Base-by-base conservation (phyloP, 2,888 invertebrate genomes). In the Gasteruption jaculator region DNA sequence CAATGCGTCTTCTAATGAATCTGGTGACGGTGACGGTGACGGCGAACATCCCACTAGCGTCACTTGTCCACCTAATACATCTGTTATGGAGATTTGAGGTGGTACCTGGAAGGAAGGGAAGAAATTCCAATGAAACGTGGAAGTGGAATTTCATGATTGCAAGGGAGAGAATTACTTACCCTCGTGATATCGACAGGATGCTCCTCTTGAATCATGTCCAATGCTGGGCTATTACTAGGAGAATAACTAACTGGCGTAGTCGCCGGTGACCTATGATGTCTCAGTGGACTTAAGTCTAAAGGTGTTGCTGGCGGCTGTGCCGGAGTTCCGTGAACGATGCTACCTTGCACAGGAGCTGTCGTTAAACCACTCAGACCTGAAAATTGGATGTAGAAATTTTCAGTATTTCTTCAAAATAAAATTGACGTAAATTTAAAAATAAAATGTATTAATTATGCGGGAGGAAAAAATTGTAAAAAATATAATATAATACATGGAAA, bases 21-120 rank as follows among this genome's bases (percentile, higher is more conserved):
- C 70, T 2, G 66, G 64, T 12, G 70, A 71, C 12, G 70, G 67
- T 30, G 70, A 65, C 14, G 85, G 85, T 0, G 86, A 85, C 0
- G 86, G 86, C 2, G 81, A 80, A 39, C 79, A 75, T 0, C 86
- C 86, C 0, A 88, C 84, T 2, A 89, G 62, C 0, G 88, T 88
- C 0, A 88, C 81, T 71, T 88, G 87, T 5, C 86, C 87, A 1
- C 93, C 93, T 38, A 88, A 77, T 38, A 92, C 91, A 65, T 94
- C 93, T 0, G 94, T 94, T 7, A 94, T 78, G 54, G 91, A 92
- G 46, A 94, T 94, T 70, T 91, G 91, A 0, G 94, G 92, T 29
- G 74, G 73, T 45, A 69, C 63, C 70, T 71, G 51, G 10, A 46
- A 40, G 8, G 38, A 41, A 21, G 46, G 41, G n/a, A 48, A n/a